phyloP scores from a whole-genome alignment of 2,113 vertebrate species.

The Myrmecophaga tridactyla region DNA sequence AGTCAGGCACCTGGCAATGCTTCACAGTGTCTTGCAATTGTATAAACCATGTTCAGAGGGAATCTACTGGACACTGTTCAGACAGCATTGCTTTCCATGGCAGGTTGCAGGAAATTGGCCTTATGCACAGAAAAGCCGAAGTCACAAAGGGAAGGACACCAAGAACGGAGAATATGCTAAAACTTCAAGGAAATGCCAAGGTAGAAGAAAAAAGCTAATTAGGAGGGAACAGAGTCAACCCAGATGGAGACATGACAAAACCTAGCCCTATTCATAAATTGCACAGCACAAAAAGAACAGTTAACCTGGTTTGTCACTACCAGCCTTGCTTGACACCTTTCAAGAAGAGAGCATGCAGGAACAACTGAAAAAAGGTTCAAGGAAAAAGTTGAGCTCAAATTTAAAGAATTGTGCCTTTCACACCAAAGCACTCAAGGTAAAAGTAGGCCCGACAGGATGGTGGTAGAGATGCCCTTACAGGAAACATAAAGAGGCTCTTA shows the following conservation, averaged over 20 bases:
- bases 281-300: not conserved
- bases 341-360: not conserved
- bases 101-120: not conserved
- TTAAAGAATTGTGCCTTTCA: not conserved
- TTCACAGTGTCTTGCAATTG: rapidly evolving
- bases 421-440: not conserved
- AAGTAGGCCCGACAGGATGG: not conserved
- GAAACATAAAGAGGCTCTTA: not conserved
- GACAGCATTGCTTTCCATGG: rapidly evolving
- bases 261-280: rapidly evolving
- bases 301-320: no score
- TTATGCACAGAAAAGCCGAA: not conserved
- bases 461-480: not conserved
- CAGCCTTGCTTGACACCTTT: not conserved
- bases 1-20: rapidly evolving
- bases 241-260: rapidly evolving
- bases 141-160: not conserved
- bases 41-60: not conserved
- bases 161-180: not conserved
- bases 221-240: not conserved
- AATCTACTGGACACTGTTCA: rapidly evolving
- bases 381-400: not conserved
- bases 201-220: not conserved
- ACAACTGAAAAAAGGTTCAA: not conserved
- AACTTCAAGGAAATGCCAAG: not conserved